These are phyloP conservation scores for Oxystoma pomonae DNA, from an alignment of 2,888 invertebrate species.

Conservation along the genomic window DNA sequence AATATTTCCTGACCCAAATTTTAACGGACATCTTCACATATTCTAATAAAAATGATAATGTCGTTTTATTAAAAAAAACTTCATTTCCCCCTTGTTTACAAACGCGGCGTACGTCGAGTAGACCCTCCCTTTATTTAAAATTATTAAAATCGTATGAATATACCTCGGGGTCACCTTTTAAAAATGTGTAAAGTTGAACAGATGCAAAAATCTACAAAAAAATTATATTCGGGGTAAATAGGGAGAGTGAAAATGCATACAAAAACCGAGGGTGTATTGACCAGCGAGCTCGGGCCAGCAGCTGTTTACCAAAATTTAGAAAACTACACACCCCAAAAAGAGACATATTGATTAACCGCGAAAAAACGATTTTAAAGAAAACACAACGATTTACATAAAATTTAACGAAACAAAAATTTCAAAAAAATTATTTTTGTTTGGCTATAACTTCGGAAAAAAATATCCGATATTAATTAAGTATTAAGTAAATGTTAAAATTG, in stretches of 20 bases:
- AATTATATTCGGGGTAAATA: constrained; percentile 27
- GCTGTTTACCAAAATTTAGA: constrained; percentile 47
- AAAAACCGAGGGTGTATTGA: constrained; percentile 3
- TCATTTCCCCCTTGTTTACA: not conserved
- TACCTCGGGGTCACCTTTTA: constrained; percentile 12
- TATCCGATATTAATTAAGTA: too few relatives aligned
- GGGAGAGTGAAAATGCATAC: not conserved
- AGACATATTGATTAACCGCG: constrained; percentile 25
- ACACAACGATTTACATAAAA: not conserved
- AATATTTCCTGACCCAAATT: not conserved
- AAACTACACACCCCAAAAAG: constrained; percentile 36
- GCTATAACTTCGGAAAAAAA: too few relatives aligned
- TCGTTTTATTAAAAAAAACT: not conserved
- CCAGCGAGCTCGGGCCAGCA: constrained; percentile 27
- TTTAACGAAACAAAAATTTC: too few relatives aligned
- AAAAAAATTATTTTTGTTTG: too few relatives aligned
- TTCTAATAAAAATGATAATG: not conserved
- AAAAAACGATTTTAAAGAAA: not conserved
- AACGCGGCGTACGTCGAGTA: not conserved
- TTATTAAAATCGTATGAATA: constrained; percentile 1
- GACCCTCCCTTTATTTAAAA: not conserved
- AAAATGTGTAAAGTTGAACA: constrained; percentile 33
- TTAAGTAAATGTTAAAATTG: too few relatives aligned
- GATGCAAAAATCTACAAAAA: constrained; percentile 44
- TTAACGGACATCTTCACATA: not conserved